Base-by-base conservation (phyloP, 2,888 invertebrate genomes). In the Andricus quercusramuli region DNA sequence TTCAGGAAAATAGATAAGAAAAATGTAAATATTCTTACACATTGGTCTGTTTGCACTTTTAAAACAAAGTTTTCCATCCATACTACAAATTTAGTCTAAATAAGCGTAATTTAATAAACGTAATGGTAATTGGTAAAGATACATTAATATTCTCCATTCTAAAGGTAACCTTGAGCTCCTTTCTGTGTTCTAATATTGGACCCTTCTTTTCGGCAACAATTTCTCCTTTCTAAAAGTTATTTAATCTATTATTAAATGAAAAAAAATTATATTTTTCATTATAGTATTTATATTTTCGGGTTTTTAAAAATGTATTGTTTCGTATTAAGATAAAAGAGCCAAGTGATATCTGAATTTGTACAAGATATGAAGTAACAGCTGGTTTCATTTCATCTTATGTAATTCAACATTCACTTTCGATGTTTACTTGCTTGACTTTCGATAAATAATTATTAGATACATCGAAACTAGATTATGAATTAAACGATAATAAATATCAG, bases 341-440 rank as follows among this genome's bases (percentile, higher is more conserved):
- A 20, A 51, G 59, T 62, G 25, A 25, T 62, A 62, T 32, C 20
- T 11, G 44, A 77, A 62, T 77, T 41, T 37, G 32, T 62, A 15
- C 1, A 47, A 77, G 15, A 20, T 32, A 3, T 77, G 41, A 77
- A 79, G 66, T 76, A 84, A 84, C 83, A 86, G 85, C 82, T 85
- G 85, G 83, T 82, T 70, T 41, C 51, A 62, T 66, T 83, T 78
- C 68, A 68, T 67, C 66, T 87, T 87, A 85, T 77, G 79, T 83
- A 89, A 89, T 79, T n/a, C 74, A 76, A 83, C 83, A 83, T 87
- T 84, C 77, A 82, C 77, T 87, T 85, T 84, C 62, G 59, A n/a
- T 70, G 44, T n/a, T 22, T 9, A 66, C 20, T 59, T 37, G 64
- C 78, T 25, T 59, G 25, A 79, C 74, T 67, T 79, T 74, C 29